phyloP scores from a whole-genome alignment of 1,140 invertebrate genomes.

The Atta cephalotes region DNA sequence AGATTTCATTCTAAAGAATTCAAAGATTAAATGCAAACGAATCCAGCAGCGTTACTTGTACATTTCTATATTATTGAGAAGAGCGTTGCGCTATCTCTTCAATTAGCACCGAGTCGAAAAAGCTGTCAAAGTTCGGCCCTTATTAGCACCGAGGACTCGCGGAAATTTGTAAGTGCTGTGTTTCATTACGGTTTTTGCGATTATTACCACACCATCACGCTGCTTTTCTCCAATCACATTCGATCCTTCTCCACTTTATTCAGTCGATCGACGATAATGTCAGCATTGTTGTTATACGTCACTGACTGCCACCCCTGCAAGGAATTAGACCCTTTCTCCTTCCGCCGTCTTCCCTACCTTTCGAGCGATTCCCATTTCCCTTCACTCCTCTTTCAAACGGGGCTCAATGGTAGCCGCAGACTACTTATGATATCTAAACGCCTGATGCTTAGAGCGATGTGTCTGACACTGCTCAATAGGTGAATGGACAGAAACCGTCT shows the following conservation, averaged over 20 bases:
- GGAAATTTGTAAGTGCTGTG: not conserved
- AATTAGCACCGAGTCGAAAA: not conserved
- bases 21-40: not conserved
- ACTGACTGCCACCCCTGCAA: slow-evolving; percentile 42
- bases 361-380: too few relatives aligned
- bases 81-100: not conserved
- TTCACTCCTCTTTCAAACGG: not conserved
- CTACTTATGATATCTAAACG: slow-evolving; percentile 49
- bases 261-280: slow-evolving; percentile 35
- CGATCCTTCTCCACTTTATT: too few relatives aligned
- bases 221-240: not conserved
- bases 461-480: slow-evolving; percentile 38
- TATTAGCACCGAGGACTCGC: not conserved
- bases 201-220: not conserved
- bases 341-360: slow-evolving; percentile 7
- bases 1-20: too few relatives aligned
- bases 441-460: slow-evolving; percentile 32
- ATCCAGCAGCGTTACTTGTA: not conserved
- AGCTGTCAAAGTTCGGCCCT: not conserved
- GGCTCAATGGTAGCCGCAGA: slow-evolving; percentile 56
- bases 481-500: slow-evolving; percentile 51
- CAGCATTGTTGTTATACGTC: slow-evolving; percentile 43
- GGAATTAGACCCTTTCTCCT: slow-evolving; percentile 20
- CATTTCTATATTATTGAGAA: not conserved
- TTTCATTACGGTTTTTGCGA: slow-evolving; percentile 13